Conservation (phyloP, 1,140 invertebrate genomes). For the Delia radicum region DNA sequence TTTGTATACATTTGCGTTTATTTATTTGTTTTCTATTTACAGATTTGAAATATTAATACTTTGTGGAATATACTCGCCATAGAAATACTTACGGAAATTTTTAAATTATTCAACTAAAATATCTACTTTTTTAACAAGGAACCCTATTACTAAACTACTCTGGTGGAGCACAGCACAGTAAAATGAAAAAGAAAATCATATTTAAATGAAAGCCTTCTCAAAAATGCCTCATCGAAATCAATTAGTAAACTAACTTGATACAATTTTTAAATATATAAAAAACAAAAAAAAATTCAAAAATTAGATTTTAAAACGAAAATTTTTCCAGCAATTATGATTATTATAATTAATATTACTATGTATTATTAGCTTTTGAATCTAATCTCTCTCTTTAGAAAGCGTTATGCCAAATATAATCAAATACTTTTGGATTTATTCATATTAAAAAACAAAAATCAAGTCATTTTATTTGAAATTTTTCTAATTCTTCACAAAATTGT, state of each 20-base stretch:
- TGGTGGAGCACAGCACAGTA: constrained; percentile 29
- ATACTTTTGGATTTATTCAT: neutral
- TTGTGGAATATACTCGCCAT: constrained; percentile 41
- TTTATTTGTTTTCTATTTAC: neutral
- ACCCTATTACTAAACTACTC: neutral
- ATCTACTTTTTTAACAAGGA: constrained; percentile 13
- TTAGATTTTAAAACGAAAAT: constrained; percentile 8
- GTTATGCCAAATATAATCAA: neutral
- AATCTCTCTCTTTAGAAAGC: neutral
- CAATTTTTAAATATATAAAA: neutral
- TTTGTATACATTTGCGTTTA: too few species aligned
- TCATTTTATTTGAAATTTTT: neutral
- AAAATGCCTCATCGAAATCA: constrained; percentile 21
- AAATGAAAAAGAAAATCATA: constrained; percentile 21
- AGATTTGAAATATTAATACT: constrained; percentile 46
- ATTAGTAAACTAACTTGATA: constrained; percentile 18
- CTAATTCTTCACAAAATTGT: neutral
- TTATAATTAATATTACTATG: neutral
- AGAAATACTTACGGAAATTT: constrained; percentile 32
- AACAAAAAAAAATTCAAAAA: neutral
- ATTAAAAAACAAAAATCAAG: neutral
- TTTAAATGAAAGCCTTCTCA: constrained; percentile 15
- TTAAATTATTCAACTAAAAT: constrained; percentile 25
- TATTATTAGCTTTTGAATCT: neutral
- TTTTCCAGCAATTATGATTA: neutral